Base-by-base conservation (phyloP, 2,797 vertebrate genomes). In the Muraenolepis orangiensis region DNA sequence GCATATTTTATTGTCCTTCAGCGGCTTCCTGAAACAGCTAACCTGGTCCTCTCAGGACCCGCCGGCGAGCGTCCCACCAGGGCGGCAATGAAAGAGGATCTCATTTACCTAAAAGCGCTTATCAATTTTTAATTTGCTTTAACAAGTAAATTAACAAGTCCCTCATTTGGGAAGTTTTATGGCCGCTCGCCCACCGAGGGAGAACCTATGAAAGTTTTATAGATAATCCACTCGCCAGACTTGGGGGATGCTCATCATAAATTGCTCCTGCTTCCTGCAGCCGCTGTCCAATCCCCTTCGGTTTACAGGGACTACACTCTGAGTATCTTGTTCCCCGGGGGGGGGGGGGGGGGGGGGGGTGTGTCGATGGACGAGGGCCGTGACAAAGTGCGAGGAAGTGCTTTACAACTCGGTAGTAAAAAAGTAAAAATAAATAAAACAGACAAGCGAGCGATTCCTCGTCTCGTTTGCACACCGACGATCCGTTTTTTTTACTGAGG, bases 131-230 rank as follows among this genome's bases (percentile, higher is more conserved):
- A 98, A 99, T 99, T 98, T 98, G 96, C 96, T 98, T 98, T 98
- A 99, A 98, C 97, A 99, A 99, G 96, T 98, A 98, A 99, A 99
- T 98, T 98, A 99, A 99, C 97, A 98, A 98, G 97, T 98, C 96
- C 95, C 97, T 98, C 95, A 98, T 98, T 98, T 96, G 95, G 95
- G 95, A 97, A 97, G 96, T 98, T 99, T 98, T 98, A 98, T 95
- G 95, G 96, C 93, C 92, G 93, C 94, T 94, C 94, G 95, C 95
- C 95, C 97, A 97, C 96, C 94, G 91, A 95, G 96, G 96, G 95
- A 96, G 91, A 93, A 92, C 94, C 86, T n/a, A 94, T 98, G 96
- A 97, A 98, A 96, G 93, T 97, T 98, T 98, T 97, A 98, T 97
- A 96, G 96, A 96, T 96, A 96, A 98, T 97, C 96, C 95, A 94